Conservation (phyloP, 1,140 invertebrate genomes). For the Stegodyphus dumicola region DNA sequence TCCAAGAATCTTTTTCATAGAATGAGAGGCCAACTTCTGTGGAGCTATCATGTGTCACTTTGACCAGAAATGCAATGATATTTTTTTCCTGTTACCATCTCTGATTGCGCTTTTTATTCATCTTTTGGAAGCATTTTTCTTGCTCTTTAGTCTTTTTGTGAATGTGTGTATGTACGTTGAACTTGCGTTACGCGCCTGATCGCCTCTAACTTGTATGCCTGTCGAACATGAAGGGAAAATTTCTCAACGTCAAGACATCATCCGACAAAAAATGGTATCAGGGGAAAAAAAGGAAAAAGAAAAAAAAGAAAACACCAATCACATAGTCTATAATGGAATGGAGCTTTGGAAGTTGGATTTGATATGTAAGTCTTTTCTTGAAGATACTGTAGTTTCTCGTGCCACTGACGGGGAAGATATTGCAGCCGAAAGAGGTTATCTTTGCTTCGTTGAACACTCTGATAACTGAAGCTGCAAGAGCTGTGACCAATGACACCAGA, state of each 20-base stretch:
- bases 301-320: slow-evolving; percentile 11
- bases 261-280: background rate
- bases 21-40: too few relatives aligned
- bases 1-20: too few relatives aligned
- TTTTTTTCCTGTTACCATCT: background rate
- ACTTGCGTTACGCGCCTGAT: slow-evolving; percentile 19
- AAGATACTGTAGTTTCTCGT: slow-evolving; percentile 16
- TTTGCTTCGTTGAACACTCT: slow-evolving; percentile 13
- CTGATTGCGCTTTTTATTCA: background rate
- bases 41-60: too few relatives aligned
- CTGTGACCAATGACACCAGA: background rate
- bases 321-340: slow-evolving; percentile 34
- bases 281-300: slow-evolving; percentile 3
- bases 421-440: slow-evolving; percentile 19
- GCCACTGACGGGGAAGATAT: slow-evolving; percentile 17
- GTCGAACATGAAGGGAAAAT: background rate
- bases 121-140: background rate
- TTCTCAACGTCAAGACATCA: slow-evolving; percentile 12
- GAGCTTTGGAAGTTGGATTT: slow-evolving; percentile 19
- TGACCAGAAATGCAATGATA: background rate
- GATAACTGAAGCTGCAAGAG: slow-evolving; percentile 16
- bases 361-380: slow-evolving; percentile 35
- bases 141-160: too few relatives aligned
- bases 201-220: background rate
- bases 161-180: background rate